Evolutionary conservation across 2,113 vertebrate species (phyloP).

Genomic region (Plestiodon gilberti): DNA sequence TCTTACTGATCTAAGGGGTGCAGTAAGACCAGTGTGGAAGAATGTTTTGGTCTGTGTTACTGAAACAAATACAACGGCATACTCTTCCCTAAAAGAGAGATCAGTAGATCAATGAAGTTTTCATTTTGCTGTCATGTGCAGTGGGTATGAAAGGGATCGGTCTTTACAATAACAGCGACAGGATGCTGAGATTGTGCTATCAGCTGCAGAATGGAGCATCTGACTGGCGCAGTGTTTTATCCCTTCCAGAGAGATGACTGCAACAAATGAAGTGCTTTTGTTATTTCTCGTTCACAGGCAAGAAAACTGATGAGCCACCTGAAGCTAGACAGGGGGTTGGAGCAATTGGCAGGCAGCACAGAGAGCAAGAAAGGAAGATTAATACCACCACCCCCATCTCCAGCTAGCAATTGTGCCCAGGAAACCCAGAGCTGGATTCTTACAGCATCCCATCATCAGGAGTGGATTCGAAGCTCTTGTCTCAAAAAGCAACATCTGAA

Average conservation of each 20-base stretch:
- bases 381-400: neutral
- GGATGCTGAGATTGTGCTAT: neutral
- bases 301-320: conserved; percentile 46
- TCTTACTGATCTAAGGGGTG: neutral
- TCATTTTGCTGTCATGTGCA: conserved; percentile 2
- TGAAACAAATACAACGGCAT: accelerated
- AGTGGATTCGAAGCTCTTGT: neutral
- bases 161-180: conserved; percentile 12
- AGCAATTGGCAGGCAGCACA: conserved; percentile 32
- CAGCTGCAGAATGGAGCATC: conserved; percentile 18
- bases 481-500: neutral
- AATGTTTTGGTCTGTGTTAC: conserved; percentile 16
- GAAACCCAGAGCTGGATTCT: conserved; percentile 26
- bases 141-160: neutral
- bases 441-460: neutral
- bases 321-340: conserved; percentile 25
- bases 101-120: conserved; percentile 30
- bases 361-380: conserved; percentile 24
- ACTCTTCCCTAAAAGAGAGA: conserved; percentile 39
- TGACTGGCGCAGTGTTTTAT: conserved; percentile 35
- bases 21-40: accelerated
- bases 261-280: conserved; percentile 8
- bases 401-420: conserved; percentile 1
- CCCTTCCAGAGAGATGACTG: conserved; percentile 36
- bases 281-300: conserved; percentile 37